phyloP scores from a whole-genome alignment of 2,888 invertebrate species.

The Stenotaenia linearis region DNA sequence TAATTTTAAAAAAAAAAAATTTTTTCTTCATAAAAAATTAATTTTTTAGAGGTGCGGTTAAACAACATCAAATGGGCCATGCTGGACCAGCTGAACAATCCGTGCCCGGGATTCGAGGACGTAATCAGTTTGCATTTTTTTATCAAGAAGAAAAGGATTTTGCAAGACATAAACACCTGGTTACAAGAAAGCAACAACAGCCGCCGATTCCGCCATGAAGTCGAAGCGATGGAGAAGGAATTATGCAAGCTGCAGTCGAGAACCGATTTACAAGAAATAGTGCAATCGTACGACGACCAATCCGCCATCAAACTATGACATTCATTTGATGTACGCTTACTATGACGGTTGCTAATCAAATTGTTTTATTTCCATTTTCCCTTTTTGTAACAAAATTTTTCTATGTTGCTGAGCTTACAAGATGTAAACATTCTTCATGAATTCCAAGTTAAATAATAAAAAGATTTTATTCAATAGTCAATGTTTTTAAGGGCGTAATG shows the following conservation, averaged over 20 bases:
- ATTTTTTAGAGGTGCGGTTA: background rate
- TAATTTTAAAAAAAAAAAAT: no score
- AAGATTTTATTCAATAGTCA: background rate
- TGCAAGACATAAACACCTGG: conserved; percentile 37
- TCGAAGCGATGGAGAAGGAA: background rate
- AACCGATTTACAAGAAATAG: background rate
- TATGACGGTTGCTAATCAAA: no score
- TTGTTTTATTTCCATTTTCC: no score
- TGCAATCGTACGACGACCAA: background rate
- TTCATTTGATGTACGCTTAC: no score
- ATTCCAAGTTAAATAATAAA: no score
- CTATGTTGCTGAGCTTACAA: background rate
- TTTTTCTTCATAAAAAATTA: background rate
- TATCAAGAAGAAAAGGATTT: conserved; percentile 41
- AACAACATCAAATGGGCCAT: conserved; percentile 44
- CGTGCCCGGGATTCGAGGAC: conserved; percentile 43
- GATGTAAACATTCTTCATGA: background rate
- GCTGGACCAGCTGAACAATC: conserved; percentile 42
- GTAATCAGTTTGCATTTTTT: conserved; percentile 43
- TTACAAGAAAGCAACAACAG: background rate
- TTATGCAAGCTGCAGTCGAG: background rate
- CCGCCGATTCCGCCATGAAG: background rate
- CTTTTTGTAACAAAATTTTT: no score
- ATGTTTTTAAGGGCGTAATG: conserved; percentile 43
- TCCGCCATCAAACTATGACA: background rate